Conservation (phyloP, 2,888 invertebrate species). For the Rhagonycha lutea region DNA sequence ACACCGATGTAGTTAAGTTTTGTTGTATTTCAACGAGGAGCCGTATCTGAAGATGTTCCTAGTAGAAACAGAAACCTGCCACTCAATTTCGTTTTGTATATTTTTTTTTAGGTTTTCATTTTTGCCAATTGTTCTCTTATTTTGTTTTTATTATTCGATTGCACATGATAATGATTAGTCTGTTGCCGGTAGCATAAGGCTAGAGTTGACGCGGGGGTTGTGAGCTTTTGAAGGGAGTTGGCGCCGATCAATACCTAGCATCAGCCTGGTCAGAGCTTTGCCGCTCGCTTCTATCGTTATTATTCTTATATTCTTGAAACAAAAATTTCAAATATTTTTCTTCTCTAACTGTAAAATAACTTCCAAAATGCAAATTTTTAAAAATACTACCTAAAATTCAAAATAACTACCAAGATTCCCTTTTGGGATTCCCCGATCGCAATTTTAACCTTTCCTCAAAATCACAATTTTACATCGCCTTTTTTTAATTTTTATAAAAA, state of each 20-base stretch:
- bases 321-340: not conserved
- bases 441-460: not conserved
- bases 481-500: not conserved
- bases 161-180: slow-evolving; percentile 36
- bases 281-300: slow-evolving; percentile 27
- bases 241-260: slow-evolving; percentile 53
- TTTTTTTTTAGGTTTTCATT: not conserved
- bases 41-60: too few relatives aligned
- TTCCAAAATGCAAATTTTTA: not conserved
- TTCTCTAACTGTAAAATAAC: not conserved
- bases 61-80: not conserved
- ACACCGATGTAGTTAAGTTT: not conserved
- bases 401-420: not conserved
- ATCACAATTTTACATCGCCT: not conserved
- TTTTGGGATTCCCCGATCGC: not conserved
- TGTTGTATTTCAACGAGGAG: not conserved
- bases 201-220: slow-evolving; percentile 34
- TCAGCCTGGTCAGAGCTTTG: slow-evolving; percentile 50
- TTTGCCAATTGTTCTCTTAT: not conserved
- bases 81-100: not conserved
- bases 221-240: slow-evolving; percentile 45
- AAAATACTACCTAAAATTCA: not conserved
- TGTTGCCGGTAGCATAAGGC: slow-evolving; percentile 37
- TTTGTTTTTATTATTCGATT: slow-evolving; percentile 10
- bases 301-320: not conserved